phyloP scores from a whole-genome alignment of 2,113 vertebrate genomes.

The Gallinago media region DNA sequence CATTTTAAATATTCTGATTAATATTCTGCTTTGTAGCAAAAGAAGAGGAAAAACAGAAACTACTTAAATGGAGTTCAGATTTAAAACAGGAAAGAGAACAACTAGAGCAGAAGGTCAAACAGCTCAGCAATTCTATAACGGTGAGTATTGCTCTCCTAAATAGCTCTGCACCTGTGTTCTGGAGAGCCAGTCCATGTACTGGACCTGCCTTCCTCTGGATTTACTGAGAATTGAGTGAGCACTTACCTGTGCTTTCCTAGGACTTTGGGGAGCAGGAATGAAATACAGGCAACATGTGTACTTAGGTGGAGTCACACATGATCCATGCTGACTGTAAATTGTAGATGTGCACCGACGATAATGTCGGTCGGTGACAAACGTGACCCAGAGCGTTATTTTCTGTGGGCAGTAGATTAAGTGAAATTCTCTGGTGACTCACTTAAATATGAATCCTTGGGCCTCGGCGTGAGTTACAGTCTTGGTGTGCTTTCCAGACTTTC shows the following conservation, averaged over 20 bases:
- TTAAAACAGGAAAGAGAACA: slow-evolving; percentile 96
- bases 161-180: not conserved
- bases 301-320: not conserved
- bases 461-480: not conserved
- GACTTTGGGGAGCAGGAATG: not conserved
- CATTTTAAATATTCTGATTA: not conserved
- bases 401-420: not conserved
- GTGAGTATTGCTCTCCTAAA: slow-evolving; percentile 75
- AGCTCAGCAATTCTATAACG: slow-evolving; percentile 95
- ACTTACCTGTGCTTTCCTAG: not conserved
- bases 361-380: not conserved
- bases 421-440: not conserved
- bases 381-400: not conserved
- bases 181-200: not conserved
- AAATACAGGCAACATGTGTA: not conserved
- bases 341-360: not conserved
- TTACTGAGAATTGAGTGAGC: not conserved
- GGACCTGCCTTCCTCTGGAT: not conserved
- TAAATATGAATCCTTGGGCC: not conserved
- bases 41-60: slow-evolving; percentile 98
- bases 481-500: not conserved
- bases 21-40: slow-evolving; percentile 82
- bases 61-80: slow-evolving; percentile 97
- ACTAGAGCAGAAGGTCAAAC: slow-evolving; percentile 96
- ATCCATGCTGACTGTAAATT: not conserved